A percentile compares a stretch with the other conserved stretches of the same genome.
These are phyloP conservation scores for Drosophila simulans DNA, from an alignment of 1,140 invertebrate genomes.

Conservation along the genomic window DNA sequence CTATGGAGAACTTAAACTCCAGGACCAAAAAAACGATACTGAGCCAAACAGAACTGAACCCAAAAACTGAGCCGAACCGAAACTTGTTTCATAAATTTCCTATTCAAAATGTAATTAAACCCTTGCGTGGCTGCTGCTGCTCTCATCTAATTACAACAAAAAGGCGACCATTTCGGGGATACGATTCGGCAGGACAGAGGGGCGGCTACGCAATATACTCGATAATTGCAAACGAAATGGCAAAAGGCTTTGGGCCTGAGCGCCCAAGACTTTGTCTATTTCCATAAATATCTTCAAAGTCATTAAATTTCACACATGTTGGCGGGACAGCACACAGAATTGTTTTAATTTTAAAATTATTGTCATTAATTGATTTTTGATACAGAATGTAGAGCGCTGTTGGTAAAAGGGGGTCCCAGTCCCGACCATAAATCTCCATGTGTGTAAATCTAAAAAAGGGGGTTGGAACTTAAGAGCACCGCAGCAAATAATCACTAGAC, in stretches of 20 bases:
- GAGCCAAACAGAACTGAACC: conserved; percentile 17
- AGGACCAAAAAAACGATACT: conserved; percentile 12
- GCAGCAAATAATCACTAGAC: conserved; percentile 41
- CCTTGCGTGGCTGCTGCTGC: conserved; percentile 60
- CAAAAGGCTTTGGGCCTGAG: conserved; percentile 14
- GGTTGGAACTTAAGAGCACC: conserved; percentile 17
- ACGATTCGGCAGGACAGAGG: conserved; percentile 19
- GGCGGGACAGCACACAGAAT: conserved; percentile 67
- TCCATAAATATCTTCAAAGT: conserved; percentile 83
- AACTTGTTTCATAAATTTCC: conserved; percentile 83
- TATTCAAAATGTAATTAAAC: conserved; percentile 83
- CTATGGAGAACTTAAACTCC: conserved; percentile 18
- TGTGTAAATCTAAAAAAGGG: conserved; percentile 37
- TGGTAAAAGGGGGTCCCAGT: background rate
- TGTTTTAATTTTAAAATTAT: conserved; percentile 83
- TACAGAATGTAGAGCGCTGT: conserved; percentile 30
- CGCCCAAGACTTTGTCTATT: conserved; percentile 36
- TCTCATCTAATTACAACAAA: conserved; percentile 81
- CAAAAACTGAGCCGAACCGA: conserved; percentile 49
- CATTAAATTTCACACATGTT: conserved; percentile 83
- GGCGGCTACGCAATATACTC: conserved; percentile 62
- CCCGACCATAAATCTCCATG: conserved; percentile 67
- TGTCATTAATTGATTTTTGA: conserved; percentile 83
- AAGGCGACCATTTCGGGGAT: conserved; percentile 43
- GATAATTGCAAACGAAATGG: conserved; percentile 79